Conservation (phyloP, 2,113 vertebrate genomes). For the Chaetops frenatus region DNA sequence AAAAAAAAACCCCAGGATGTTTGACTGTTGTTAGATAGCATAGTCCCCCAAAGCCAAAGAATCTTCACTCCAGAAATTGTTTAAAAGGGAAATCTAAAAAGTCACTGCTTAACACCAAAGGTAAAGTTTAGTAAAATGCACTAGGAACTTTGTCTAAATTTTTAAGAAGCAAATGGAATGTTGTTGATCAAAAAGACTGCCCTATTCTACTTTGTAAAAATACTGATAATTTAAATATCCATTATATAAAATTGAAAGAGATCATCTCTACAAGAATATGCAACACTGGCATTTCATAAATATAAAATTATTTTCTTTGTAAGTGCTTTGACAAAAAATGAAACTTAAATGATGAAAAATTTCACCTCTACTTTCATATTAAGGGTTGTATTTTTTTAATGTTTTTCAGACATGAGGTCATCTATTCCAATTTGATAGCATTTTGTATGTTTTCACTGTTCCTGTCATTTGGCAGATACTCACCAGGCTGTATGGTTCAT, state of each 20-base stretch:
- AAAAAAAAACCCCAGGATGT: not conserved
- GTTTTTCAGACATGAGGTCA: slow-evolving; percentile 52
- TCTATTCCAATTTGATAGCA: slow-evolving; percentile 44
- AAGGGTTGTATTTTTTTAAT: slow-evolving; percentile 63
- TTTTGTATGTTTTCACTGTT: slow-evolving; percentile 50
- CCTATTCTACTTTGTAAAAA: slow-evolving; percentile 60
- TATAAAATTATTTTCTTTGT: slow-evolving; percentile 58
- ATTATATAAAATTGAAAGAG: slow-evolving; percentile 53
- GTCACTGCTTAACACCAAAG: slow-evolving; percentile 80
- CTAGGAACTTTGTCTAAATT: slow-evolving; percentile 66
- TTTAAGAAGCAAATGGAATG: slow-evolving; percentile 55
- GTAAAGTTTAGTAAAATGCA: slow-evolving; percentile 72
- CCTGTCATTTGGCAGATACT: slow-evolving; percentile 23
- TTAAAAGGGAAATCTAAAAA: slow-evolving; percentile 48
- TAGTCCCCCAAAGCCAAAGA: slow-evolving; percentile 76
- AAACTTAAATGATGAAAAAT: slow-evolving; percentile 47
- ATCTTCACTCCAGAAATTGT: slow-evolving; percentile 60
- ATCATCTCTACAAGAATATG: slow-evolving; percentile 64
- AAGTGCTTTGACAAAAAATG: slow-evolving; percentile 57
- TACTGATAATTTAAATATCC: slow-evolving; percentile 39
- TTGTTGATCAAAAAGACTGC: slow-evolving; percentile 50
- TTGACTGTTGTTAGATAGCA: slow-evolving; percentile 52
- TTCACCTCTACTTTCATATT: slow-evolving; percentile 55
- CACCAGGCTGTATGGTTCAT: slow-evolving; percentile 40
- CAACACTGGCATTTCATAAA: slow-evolving; percentile 60